Conservation (phyloP, 2,888 invertebrate species). For the Drosophila longiperda region DNA sequence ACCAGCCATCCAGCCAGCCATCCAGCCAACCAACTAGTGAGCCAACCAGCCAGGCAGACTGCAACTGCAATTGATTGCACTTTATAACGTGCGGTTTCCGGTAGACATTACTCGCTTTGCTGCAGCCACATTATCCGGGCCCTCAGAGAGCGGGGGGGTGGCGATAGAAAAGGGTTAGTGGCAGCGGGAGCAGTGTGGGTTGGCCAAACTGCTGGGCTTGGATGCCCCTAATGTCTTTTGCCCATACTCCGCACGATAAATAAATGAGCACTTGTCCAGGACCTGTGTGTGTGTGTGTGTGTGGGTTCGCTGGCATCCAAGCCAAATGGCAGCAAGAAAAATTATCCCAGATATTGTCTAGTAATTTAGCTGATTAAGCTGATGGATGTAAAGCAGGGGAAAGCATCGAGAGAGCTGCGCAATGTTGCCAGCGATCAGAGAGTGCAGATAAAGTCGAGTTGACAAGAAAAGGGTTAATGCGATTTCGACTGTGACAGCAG, state of each 20-base stretch:
- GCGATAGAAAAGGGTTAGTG: not conserved
- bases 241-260: slow-evolving; percentile 63
- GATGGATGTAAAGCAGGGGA: slow-evolving; percentile 76
- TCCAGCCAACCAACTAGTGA: not conserved
- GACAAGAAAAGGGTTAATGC: slow-evolving; percentile 76
- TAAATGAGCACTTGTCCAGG: slow-evolving; percentile 77
- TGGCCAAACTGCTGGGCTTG: slow-evolving; percentile 43
- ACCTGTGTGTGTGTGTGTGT: slow-evolving; percentile 30
- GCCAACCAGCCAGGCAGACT: slow-evolving; percentile 34
- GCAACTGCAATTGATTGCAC: slow-evolving; percentile 81
- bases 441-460: slow-evolving; percentile 47
- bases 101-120: slow-evolving; percentile 78
- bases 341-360: slow-evolving; percentile 80
- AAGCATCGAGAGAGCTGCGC: slow-evolving; percentile 50
- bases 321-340: slow-evolving; percentile 77
- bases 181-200: no score
- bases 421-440: slow-evolving; percentile 71
- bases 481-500: slow-evolving; percentile 74
- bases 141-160: slow-evolving; percentile 22
- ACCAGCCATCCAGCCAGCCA: slow-evolving; percentile 16
- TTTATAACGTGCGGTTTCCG: slow-evolving; percentile 82
- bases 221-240: slow-evolving; percentile 76
- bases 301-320: slow-evolving; percentile 36
- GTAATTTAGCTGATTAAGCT: slow-evolving; percentile 81
- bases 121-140: slow-evolving; percentile 62